Evolutionary conservation across 2,797 vertebrate species (phyloP).

Genomic region (Echeneis naucrates): DNA sequence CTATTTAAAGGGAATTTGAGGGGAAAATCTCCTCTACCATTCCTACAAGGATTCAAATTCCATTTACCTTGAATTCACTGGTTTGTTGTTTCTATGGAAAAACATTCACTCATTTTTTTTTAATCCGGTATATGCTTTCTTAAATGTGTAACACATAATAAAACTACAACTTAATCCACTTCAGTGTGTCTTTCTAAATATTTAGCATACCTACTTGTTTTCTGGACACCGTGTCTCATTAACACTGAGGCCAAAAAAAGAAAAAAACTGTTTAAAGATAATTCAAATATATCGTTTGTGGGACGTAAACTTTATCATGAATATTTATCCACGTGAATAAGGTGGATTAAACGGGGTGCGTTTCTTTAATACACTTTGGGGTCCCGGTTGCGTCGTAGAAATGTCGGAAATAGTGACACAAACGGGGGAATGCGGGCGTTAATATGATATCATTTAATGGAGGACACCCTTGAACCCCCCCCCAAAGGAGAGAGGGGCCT

Average conservation of each 20-base stretch:
- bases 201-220: neutral
- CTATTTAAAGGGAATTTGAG: neutral
- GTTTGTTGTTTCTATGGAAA: neutral
- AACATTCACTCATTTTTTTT: too few species aligned
- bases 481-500: slow-evolving; percentile 13
- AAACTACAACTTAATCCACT: neutral
- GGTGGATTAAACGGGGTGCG: neutral
- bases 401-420: neutral
- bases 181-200: neutral
- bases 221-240: neutral
- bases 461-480: slow-evolving; percentile 12
- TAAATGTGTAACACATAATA: neutral
- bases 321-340: neutral
- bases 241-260: neutral
- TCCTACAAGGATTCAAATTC: neutral
- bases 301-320: neutral
- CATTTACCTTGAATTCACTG: neutral
- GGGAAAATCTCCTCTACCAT: neutral
- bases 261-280: neutral
- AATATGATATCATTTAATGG: too few species aligned
- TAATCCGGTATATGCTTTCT: neutral
- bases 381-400: neutral
- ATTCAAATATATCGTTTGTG: neutral
- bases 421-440: too few species aligned
- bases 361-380: too few species aligned